Percentiles rank a stretch among this genome's conserved stretches.
phyloP scores from a whole-genome alignment of 2,113 vertebrate species.

The Vulpes lagopus region DNA sequence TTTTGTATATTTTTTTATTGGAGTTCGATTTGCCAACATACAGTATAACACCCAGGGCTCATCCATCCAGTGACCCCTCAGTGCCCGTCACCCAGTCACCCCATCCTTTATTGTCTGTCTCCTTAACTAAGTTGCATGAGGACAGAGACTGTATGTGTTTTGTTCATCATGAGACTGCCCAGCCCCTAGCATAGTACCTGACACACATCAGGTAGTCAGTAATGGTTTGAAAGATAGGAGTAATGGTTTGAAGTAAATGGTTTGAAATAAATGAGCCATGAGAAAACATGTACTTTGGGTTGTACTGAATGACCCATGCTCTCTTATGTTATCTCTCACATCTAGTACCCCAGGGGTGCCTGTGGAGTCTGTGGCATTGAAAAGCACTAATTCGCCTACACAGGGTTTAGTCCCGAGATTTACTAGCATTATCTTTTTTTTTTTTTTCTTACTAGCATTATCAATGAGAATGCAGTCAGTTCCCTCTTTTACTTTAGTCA shows the following conservation, averaged over 20 bases:
- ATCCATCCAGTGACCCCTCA: too few relatives aligned
- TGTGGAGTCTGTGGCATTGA: background rate
- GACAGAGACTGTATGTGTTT: background rate
- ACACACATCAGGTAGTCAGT: background rate
- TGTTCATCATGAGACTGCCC: background rate
- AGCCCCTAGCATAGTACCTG: background rate
- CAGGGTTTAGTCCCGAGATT: background rate
- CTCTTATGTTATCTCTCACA: background rate
- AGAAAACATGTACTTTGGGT: background rate
- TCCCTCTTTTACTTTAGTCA: background rate
- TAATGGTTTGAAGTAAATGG: background rate
- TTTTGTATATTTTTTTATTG: too few relatives aligned
- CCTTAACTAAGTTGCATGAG: background rate
- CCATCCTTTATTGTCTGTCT: background rate
- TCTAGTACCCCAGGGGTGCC: background rate
- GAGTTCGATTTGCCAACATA: too few relatives aligned
- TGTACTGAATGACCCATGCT: background rate
- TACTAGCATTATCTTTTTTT: background rate
- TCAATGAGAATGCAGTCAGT: background rate
- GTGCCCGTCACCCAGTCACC: too few relatives aligned
- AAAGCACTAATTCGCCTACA: background rate
- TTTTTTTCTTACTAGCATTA: background rate
- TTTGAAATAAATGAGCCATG: conserved; percentile 17
- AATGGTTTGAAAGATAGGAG: background rate
- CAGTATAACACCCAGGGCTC: too few relatives aligned